Conservation (phyloP, 2,888 invertebrate genomes). For the Sepiola atlantica region DNA sequence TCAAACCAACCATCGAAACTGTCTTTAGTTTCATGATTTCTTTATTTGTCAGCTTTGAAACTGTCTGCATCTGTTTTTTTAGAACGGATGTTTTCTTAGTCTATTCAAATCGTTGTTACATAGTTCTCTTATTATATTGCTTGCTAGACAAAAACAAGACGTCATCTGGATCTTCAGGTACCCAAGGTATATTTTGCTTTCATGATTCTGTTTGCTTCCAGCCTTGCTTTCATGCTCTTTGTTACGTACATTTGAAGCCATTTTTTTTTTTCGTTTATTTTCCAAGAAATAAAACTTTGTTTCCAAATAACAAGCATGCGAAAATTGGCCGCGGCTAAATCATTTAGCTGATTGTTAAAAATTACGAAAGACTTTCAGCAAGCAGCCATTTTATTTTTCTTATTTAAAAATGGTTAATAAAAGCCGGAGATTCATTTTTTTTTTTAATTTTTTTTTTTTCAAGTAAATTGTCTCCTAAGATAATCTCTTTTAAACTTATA, state of each 20-base stretch:
- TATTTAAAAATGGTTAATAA: neutral
- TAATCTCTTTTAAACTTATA: too few species aligned
- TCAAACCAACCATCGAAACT: neutral
- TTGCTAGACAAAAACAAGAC: slow-evolving; percentile 32
- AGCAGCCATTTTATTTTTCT: neutral
- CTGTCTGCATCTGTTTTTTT: neutral
- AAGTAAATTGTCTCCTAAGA: too few species aligned
- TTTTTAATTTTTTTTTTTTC: neutral
- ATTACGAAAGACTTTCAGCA: neutral
- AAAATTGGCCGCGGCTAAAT: neutral
- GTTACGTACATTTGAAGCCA: slow-evolving; percentile 2
- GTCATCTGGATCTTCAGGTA: slow-evolving; percentile 32
- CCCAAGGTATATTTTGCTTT: slow-evolving; percentile 32
- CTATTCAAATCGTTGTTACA: neutral
- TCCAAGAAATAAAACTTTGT: neutral
- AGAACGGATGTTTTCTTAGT: neutral
- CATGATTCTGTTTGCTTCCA: slow-evolving; percentile 23
- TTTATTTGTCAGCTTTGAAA: slow-evolving; percentile 18
- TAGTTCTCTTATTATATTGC: slow-evolving; percentile 32
- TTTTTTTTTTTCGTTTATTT: neutral
- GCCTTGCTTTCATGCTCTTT: slow-evolving; percentile 23
- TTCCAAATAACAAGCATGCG: neutral
- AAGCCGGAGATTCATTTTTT: neutral
- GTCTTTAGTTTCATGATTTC: neutral
- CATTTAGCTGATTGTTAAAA: neutral